These are phyloP conservation scores for Serrognathus titanus DNA, from an alignment of 2,888 invertebrate species.

Conservation along the genomic window DNA sequence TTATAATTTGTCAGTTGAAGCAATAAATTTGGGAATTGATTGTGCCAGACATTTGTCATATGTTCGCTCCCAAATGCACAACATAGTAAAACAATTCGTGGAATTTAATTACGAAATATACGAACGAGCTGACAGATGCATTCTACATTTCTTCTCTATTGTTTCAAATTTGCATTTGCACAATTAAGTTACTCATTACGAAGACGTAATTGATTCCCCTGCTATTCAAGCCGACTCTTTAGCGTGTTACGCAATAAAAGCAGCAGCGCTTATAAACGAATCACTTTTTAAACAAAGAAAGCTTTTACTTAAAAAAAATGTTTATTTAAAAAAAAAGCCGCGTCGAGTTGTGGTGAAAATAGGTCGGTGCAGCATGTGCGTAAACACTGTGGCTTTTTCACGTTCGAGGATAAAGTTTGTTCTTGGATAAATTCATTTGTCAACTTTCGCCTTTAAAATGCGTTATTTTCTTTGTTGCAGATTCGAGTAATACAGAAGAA, in stretches of 20 bases:
- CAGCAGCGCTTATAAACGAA: not conserved
- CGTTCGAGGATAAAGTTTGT: not conserved
- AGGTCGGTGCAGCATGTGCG: not conserved
- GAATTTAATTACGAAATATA: too few relatives aligned
- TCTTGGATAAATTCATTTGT: not conserved
- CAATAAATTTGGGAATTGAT: too few relatives aligned
- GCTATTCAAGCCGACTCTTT: not conserved
- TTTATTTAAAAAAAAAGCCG: not conserved
- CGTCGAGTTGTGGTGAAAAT: not conserved
- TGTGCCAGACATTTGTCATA: too few relatives aligned
- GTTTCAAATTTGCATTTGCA: too few relatives aligned
- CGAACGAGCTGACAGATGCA: too few relatives aligned
- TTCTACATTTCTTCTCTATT: too few relatives aligned
- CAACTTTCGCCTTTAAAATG: not conserved
- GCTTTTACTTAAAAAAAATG: not conserved
- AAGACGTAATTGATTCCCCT: not conserved
- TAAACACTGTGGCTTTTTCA: not conserved
- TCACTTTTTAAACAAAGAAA: not conserved
- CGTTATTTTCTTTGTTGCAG: conserved; percentile 28
- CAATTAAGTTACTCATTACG: not conserved
- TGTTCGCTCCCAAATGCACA: too few relatives aligned
- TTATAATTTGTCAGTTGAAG: too few relatives aligned
- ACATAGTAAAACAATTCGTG: too few relatives aligned
- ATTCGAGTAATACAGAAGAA: conserved; percentile 19
- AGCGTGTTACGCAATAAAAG: not conserved